Evolutionary conservation across 2,888 invertebrate species (phyloP), one percentile per base, ranked within the genome.

Genomic region (Acronicta psi): DNA sequence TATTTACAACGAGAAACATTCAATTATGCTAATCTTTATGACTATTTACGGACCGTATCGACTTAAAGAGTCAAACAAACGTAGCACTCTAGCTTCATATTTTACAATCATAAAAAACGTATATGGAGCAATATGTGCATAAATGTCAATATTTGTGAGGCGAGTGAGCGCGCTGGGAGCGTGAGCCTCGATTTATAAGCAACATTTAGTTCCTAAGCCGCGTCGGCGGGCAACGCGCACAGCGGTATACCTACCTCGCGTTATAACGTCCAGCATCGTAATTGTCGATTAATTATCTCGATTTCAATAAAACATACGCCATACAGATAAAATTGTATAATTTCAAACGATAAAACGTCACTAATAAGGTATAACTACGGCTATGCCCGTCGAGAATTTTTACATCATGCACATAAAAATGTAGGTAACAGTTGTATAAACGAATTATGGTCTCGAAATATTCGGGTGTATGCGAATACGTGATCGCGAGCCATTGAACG

Each of bases 121-220:
- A 93, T 93, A 93, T 93, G 93, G 94, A 93, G 92, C 92, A 93
- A 92, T 92, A 92, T 92, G 92, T 93, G 92, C 92, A 92, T 93
- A 93, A 93, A 92, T 90, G 93, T 91, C 91, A 90, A 92, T 93
- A 90, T 92, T 92, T 89, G 86, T 86, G 83, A 83, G 79, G 72
- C 73, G 63, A 79, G 82, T 58, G 75, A 65, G 64, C 73, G 61
- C 65, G 53, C 58, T 76, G 79, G 79, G 85, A 80, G 85, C 81
- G 81, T 75, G 67, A 67, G 66, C 52, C 62, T 75, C 86, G 87
- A 89, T 91, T 91, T 92, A 90, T 87, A 88, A 83, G 81, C 78
- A 72, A 82, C 86, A 82, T 86, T 85, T 83, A 82, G 85, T 80
- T 84, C 82, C 87, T 85, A 84, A 87, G 84, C 85, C 79, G 87